Percentiles rank a stretch among this genome's conserved stretches.
These are phyloP conservation scores for Papilio elwesi DNA, from an alignment of 2,888 invertebrate species.

Conservation along the genomic window DNA sequence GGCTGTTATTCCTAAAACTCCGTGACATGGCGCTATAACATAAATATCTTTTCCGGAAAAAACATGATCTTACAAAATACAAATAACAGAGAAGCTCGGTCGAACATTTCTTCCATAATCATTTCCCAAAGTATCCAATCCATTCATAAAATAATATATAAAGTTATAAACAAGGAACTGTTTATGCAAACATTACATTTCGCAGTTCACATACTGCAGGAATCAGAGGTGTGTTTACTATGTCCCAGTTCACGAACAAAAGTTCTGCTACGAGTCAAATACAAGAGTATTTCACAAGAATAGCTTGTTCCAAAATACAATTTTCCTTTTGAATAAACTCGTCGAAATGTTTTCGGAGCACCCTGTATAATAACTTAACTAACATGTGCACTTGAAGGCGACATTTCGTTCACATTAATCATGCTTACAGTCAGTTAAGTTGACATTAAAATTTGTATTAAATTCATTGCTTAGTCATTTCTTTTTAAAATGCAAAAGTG, in stretches of 20 bases:
- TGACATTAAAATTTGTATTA: constrained; percentile 23
- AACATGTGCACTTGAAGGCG: constrained; percentile 31
- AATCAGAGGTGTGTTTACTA: constrained; percentile 4
- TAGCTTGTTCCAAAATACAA: constrained; percentile 28
- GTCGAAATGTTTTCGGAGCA: constrained; percentile 29
- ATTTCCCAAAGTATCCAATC: too few relatives aligned
- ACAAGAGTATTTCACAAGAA: constrained; percentile 24
- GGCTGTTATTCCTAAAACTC: too few relatives aligned
- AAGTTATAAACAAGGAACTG: not conserved
- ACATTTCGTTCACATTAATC: constrained; percentile 33
- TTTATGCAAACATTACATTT: not conserved
- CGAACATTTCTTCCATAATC: too few relatives aligned
- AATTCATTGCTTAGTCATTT: constrained; percentile 11
- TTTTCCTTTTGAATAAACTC: constrained; percentile 32
- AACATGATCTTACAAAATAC: too few relatives aligned
- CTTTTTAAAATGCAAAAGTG: not conserved
- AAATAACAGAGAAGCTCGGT: too few relatives aligned
- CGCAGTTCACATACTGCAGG: not conserved
- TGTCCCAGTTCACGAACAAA: constrained; percentile 15
- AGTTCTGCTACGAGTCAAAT: constrained; percentile 18
- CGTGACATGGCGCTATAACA: too few relatives aligned
- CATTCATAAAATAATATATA: not conserved
- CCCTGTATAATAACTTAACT: constrained; percentile 33
- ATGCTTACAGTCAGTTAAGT: constrained; percentile 29
- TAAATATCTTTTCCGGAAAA: too few relatives aligned